Base-by-base conservation (phyloP, 1,140 invertebrate genomes). In the Monochamus saltuarius region DNA sequence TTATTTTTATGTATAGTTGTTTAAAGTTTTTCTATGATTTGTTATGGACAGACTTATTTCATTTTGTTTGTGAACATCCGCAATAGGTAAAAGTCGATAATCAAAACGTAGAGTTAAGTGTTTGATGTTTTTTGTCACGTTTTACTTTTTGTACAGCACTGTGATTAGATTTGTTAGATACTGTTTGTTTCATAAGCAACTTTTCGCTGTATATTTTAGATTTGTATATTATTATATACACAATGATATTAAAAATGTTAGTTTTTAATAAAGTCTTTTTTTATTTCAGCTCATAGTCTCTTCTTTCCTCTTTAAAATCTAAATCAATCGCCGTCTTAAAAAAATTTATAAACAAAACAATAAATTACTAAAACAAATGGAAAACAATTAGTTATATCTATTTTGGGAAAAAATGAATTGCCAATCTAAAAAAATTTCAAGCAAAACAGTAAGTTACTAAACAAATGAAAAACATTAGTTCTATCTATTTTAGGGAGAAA, bases 101-200 rank as follows among this genome's bases (percentile, higher is more conserved):
- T 56, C 45, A 61, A 61, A 45, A 50, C 58, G 34, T 51, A 51
- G 60, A 37, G 40, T 64, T 66, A 62, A 58, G 59, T 68, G 64
- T 66, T 59, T 61, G 55, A 64, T 58, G 58, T 61, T 61, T 56
- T 56, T 54, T 50, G 61, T 60, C 58, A 43, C 43, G 29, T 37
- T 62, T 65, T 62, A 57, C 49, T 59, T 65, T 64, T 59, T 65
- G 64, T 64, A 68, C 64, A 66, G 68, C 66, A 70, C 66, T 68
- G 61, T 68, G 66, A 68, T 68, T 67, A 65, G 64, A 65, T 61
- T 66, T 66, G 64, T 70, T 70, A 66, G 63, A 51, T 39, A 56
- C 63, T 62, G 36, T 54, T 64, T 67, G 60, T 62, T 60, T 61
- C 47, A 42, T 57, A 45, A 56, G 42, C 47, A 58, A 39, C 51